phyloP scores from a whole-genome alignment of 2,888 invertebrate genomes.

The Thymelicus sylvestris region DNA sequence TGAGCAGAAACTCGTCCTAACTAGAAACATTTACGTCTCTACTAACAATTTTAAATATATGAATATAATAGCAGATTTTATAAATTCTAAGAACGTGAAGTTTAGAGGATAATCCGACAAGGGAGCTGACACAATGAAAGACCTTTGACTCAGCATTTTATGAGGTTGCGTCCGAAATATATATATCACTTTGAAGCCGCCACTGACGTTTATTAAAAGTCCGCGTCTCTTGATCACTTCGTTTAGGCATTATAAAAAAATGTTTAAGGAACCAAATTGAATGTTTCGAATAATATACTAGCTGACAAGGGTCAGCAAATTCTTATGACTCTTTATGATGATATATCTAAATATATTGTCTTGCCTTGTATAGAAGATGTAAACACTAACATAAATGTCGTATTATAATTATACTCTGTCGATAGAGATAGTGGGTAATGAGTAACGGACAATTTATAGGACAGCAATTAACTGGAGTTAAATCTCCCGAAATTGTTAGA shows the following conservation, averaged over 20 bases:
- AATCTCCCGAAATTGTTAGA: slow-evolving; percentile 74
- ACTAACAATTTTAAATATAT: neutral
- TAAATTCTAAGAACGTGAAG: slow-evolving; percentile 10
- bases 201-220: slow-evolving; percentile 35
- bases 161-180: slow-evolving; percentile 31
- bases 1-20: no score
- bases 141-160: slow-evolving; percentile 32
- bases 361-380: no score
- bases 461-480: slow-evolving; percentile 72
- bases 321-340: no score
- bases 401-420: no score
- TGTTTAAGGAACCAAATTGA: neutral
- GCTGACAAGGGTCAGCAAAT: no score
- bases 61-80: neutral
- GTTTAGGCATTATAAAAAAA: neutral
- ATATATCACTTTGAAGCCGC: slow-evolving; percentile 38
- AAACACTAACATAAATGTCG: no score
- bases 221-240: slow-evolving; percentile 27
- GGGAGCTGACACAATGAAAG: slow-evolving; percentile 35
- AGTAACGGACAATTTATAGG: slow-evolving; percentile 72
- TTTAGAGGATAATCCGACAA: slow-evolving; percentile 27
- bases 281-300: neutral
- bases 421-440: no score
- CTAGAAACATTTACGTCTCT: neutral
- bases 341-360: no score